Conservation (phyloP, 2,113 vertebrate genomes). For the Tenebrosternarchus preto region DNA sequence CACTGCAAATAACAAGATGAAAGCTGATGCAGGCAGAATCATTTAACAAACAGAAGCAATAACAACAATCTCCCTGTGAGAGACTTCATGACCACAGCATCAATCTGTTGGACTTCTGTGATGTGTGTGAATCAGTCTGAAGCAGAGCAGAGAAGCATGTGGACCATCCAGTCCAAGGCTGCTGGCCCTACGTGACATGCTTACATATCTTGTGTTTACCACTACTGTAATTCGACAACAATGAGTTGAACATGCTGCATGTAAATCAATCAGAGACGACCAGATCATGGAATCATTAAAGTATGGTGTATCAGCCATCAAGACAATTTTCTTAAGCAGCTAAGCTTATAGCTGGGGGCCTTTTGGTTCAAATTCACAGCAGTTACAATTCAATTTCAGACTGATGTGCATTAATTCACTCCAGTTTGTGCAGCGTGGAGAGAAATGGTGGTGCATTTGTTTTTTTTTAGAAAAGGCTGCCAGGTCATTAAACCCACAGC, state of each 20-base stretch:
- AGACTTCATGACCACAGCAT: background rate
- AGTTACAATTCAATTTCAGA: background rate
- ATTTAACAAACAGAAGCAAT: background rate
- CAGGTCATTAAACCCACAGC: background rate
- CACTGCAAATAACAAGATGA: too few relatives aligned
- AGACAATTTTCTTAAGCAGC: background rate
- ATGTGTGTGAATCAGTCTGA: background rate
- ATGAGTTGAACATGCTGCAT: background rate
- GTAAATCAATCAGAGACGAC: background rate
- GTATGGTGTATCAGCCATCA: background rate
- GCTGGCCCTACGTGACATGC: too few relatives aligned
- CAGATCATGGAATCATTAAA: background rate
- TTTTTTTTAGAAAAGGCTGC: background rate
- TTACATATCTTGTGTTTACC: background rate
- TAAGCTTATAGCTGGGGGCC: background rate
- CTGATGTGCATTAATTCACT: background rate
- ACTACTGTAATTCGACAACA: background rate
- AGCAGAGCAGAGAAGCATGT: background rate
- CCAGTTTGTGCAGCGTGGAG: background rate
- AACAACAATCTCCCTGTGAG: background rate
- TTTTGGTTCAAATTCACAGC: background rate
- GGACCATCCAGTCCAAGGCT: background rate
- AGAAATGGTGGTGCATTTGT: background rate
- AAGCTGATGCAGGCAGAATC: too few relatives aligned
- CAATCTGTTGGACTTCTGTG: too few relatives aligned